Evolutionary conservation across 2,797 vertebrate genomes (phyloP).

Genomic region (Lacerta agilis): DNA sequence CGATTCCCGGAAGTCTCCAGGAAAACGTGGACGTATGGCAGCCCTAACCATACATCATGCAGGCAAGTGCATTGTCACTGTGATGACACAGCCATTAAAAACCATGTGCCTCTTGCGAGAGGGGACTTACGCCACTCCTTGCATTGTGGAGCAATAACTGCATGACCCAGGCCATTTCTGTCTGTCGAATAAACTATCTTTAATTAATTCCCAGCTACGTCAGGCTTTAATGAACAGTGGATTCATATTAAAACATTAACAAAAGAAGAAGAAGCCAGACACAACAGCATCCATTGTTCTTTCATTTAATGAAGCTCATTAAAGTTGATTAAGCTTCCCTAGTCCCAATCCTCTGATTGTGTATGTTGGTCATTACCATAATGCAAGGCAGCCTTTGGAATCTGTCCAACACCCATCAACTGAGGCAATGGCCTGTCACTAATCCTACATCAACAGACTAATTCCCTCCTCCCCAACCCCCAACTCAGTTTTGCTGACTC

Average conservation of each 20-base stretch:
- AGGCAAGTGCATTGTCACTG: neutral
- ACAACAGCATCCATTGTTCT: neutral
- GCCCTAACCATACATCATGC: neutral
- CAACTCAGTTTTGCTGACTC: neutral
- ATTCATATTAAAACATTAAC: slow-evolving; percentile 20
- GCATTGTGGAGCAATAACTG: neutral
- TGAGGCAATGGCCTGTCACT: neutral
- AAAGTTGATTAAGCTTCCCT: slow-evolving; percentile 29
- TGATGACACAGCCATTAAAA: neutral
- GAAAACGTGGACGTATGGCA: no score
- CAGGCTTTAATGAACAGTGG: slow-evolving; percentile 4
- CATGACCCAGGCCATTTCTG: neutral
- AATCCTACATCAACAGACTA: neutral
- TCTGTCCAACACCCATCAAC: neutral
- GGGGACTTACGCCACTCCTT: neutral
- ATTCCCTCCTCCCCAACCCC: neutral
- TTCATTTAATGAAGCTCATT: slow-evolving; percentile 17
- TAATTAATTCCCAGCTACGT: slow-evolving; percentile 12
- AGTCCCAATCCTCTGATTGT: slow-evolving; percentile 17
- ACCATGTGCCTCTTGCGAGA: neutral
- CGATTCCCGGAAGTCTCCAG: no score
- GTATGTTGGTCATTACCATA: slow-evolving; percentile 13
- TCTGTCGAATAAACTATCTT: neutral
- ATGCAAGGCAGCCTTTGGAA: slow-evolving; percentile 8
- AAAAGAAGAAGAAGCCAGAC: neutral